Base-by-base conservation (phyloP, 2,888 invertebrate genomes). In the Hipparchia semele region DNA sequence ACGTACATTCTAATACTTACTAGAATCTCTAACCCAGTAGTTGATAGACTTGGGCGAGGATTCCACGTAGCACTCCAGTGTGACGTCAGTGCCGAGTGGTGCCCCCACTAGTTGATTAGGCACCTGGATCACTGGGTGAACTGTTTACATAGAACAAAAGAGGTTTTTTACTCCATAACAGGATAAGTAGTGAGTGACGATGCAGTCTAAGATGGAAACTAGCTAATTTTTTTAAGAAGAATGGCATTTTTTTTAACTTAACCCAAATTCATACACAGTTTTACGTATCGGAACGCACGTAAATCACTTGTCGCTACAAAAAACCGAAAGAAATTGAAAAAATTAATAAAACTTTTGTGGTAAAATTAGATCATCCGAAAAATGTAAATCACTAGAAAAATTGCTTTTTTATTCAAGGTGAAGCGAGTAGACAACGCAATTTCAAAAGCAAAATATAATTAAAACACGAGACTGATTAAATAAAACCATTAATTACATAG, bases 101-200 rank as follows among this genome's bases (percentile, higher is more conserved):
- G 98, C 98, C 45, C 98, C 98, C 76, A 98, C 97, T 87, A 98
- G 95, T 94, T 98, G 98, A 94, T 98, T 98, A 73, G 98, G 98
- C 77, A 98, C 98, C 92, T 97, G 97, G 86, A 98, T 98, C 83
- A 97, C 97, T 13, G 98, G 98, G 87, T 97, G 96, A 95, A 98
- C 98, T 98, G 95, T 72, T 39, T 6, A 68, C 8, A 76, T 58
- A 39, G 53, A 53, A 74, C 49, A 73, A 59, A 9, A 8, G 7
- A 39, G 5, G 39, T 39, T 39, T 39, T 39, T 39, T 39, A 39
- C 39, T 39, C 39, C 39, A 39, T 1, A 4, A 39, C 39, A 39
- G 5, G 39, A 39, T 23, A 39, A 39, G 1, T 49, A 4, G 49
- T 54, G 12, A 12, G 53, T 10, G 53, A 54, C 10, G 53, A 10